Evolutionary conservation across 2,797 vertebrate genomes (phyloP).

Genomic region (Sarcoramphus papa): DNA sequence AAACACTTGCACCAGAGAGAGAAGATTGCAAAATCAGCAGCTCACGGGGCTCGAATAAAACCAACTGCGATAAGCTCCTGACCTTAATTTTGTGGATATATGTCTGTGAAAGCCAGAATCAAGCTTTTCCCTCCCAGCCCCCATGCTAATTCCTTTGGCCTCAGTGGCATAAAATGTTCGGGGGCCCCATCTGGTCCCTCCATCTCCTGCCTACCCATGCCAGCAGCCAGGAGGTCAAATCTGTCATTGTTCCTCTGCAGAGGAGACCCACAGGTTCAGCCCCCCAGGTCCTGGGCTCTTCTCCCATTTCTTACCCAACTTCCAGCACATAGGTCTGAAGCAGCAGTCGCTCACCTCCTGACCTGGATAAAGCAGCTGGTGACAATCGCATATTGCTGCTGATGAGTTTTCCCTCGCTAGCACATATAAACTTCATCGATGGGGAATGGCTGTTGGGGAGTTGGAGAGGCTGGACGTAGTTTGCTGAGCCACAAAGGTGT

Average conservation of each 20-base stretch:
- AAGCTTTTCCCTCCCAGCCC: not conserved
- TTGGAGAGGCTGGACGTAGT: not conserved
- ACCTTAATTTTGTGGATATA: not conserved
- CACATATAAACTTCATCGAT: not conserved
- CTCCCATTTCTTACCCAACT: not conserved
- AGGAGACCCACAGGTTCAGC: not conserved
- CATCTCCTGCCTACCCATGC: not conserved
- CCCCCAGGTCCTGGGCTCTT: not conserved
- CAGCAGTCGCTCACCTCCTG: not conserved
- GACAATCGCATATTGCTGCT: rapidly evolving
- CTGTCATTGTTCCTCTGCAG: not conserved
- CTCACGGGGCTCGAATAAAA: not conserved
- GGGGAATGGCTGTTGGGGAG: not conserved
- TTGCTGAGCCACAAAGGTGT: not conserved
- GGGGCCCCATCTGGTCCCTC: rapidly evolving
- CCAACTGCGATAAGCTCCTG: not conserved
- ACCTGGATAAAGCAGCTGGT: not conserved
- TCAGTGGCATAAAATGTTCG: not conserved
- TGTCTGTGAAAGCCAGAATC: not conserved
- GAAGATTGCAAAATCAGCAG: constrained; percentile 50
- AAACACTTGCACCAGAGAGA: constrained; percentile 14
- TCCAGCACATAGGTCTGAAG: not conserved
- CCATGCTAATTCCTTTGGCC: not conserved
- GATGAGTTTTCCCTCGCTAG: not conserved
- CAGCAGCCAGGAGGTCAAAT: not conserved